These are phyloP conservation scores for Atta texana DNA, from an alignment of 1,140 invertebrate genomes.

Conservation along the genomic window DNA sequence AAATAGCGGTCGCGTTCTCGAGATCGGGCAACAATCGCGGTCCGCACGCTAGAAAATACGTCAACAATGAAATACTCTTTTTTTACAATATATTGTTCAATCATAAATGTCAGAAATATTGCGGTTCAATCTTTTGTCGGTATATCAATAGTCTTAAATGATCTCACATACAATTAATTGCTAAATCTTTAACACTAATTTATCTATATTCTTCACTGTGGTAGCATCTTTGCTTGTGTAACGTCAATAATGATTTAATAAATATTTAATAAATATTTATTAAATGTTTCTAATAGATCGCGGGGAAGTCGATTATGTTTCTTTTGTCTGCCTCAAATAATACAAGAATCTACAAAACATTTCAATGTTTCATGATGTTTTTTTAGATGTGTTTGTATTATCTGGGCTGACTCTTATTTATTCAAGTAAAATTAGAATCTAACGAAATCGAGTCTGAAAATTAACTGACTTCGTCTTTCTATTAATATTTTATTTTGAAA, in stretches of 20 bases:
- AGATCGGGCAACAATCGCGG: conserved; percentile 44
- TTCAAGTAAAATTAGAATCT: not conserved
- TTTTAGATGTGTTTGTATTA: not conserved
- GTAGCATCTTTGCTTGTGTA: not conserved
- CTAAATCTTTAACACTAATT: not conserved
- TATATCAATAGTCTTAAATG: not conserved
- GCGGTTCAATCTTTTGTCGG: not conserved
- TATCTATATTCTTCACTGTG: conserved; percentile 16
- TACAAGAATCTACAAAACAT: conserved; percentile 9
- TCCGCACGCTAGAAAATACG: not conserved
- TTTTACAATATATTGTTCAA: conserved; percentile 2
- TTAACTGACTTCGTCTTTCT: not conserved
- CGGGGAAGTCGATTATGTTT: not conserved
- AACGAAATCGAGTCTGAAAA: not conserved
- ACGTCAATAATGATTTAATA: not conserved
- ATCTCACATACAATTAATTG: not conserved
- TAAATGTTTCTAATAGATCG: conserved; percentile 1
- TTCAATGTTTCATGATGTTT: not conserved
- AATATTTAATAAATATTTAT: conserved; percentile 19
- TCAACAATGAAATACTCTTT: conserved; percentile 13
- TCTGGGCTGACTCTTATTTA: not conserved
- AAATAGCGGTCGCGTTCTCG: conserved; percentile 37
- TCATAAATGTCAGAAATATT: not conserved
- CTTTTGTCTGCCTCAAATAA: not conserved
- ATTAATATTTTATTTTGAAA: not conserved